Evolutionary conservation across 2,797 vertebrate species (phyloP).

Genomic region (Tapirus indicus): DNA sequence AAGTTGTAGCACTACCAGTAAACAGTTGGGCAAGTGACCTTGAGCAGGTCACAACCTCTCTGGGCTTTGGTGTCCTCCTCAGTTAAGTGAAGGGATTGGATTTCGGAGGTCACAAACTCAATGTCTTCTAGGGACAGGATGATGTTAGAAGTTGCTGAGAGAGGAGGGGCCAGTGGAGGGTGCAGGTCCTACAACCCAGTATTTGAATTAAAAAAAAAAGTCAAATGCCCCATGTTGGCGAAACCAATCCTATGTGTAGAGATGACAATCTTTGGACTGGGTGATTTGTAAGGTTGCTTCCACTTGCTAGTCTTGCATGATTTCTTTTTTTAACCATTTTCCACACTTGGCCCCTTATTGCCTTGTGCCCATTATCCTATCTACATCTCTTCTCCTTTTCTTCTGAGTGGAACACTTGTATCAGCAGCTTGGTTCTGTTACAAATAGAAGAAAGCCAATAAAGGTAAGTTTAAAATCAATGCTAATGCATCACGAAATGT

Average conservation of each 20-base stretch:
- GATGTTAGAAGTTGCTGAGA: not conserved
- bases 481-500: not conserved
- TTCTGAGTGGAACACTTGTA: not conserved
- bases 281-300: not conserved
- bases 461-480: not conserved
- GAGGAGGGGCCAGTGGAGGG: not conserved
- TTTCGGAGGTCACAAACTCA: not conserved
- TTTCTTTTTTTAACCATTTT: not conserved
- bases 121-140: not conserved
- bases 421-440: not conserved
- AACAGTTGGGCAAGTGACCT: not conserved
- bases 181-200: not conserved
- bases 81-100: not conserved
- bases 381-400: not conserved
- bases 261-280: not conserved
- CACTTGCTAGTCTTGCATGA: not conserved
- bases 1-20: not conserved
- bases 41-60: not conserved
- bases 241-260: not conserved
- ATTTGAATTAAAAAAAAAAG: not conserved
- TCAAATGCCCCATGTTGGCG: not conserved
- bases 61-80: not conserved
- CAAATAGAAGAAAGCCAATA: slow-evolving; percentile 3
- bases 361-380: not conserved
- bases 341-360: not conserved